Percentiles rank a stretch among this genome's conserved stretches.
Conservation (phyloP, 2,113 vertebrate genomes). For the Anarrhichthys ocellatus region DNA sequence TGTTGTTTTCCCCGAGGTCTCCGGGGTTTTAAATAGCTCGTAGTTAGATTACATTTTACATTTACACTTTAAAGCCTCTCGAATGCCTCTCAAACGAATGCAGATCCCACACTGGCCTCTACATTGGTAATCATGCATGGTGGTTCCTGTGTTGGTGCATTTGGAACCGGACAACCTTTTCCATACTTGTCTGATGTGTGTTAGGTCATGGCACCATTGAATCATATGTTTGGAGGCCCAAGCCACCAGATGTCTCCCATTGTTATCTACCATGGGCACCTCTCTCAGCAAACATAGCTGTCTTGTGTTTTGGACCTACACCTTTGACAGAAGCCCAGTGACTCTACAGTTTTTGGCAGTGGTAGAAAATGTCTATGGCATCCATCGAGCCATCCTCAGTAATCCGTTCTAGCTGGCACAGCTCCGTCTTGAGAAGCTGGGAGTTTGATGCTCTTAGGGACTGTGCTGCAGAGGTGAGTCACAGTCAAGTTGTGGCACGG, state of each 20-base stretch:
- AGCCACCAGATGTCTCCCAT: conserved; percentile 9
- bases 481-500: conserved; percentile 45
- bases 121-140: neutral
- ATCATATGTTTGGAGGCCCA: neutral
- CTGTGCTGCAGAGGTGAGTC: conserved; percentile 58
- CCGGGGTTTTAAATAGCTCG: conserved; percentile 27
- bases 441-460: conserved; percentile 46
- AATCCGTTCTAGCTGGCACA: neutral
- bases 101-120: conserved; percentile 2
- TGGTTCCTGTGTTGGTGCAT: too few relatives aligned
- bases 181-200: too few relatives aligned
- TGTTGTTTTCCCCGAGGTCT: too few relatives aligned
- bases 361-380: neutral
- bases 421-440: conserved; percentile 20
- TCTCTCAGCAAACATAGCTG: neutral
- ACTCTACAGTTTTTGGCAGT: conserved; percentile 1
- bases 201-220: neutral
- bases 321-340: conserved; percentile 6
- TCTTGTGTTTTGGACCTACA: conserved; percentile 10
- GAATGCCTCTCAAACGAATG: neutral
- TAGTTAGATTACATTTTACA: neutral
- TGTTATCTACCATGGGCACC: neutral
- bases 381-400: neutral
- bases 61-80: neutral
- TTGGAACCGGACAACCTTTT: too few relatives aligned